These are phyloP conservation scores for Leucania comma DNA, from an alignment of 2,888 invertebrate genomes.

Conservation along the genomic window DNA sequence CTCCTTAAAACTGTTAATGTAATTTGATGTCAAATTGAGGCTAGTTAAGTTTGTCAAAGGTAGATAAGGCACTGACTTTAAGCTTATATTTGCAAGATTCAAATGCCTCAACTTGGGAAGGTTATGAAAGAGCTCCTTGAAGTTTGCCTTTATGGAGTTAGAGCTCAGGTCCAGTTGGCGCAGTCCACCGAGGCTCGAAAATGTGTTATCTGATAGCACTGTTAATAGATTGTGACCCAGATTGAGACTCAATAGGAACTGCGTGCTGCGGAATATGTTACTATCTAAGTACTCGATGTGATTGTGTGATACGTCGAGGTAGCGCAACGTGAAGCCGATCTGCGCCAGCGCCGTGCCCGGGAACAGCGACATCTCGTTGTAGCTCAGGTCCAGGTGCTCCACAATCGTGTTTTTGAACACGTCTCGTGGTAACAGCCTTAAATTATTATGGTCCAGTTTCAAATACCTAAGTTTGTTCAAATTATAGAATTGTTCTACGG, in stretches of 20 bases:
- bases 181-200: conserved; percentile 94
- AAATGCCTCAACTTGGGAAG: conserved; percentile 95
- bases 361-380: conserved; percentile 95
- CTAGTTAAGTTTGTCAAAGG: conserved; percentile 94
- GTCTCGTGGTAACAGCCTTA: conserved; percentile 94
- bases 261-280: conserved; percentile 96
- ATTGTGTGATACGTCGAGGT: conserved; percentile 95
- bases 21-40: conserved; percentile 95
- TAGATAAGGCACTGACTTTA: conserved; percentile 94
- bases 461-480: conserved; percentile 94
- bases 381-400: conserved; percentile 95
- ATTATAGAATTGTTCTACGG: conserved; percentile 95
- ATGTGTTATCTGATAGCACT: conserved; percentile 96
- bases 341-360: conserved; percentile 95
- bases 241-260: conserved; percentile 94
- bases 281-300: conserved; percentile 96
- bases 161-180: conserved; percentile 95
- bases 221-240: conserved; percentile 95
- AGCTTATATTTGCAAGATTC: conserved; percentile 94
- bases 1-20: conserved; percentile 93
- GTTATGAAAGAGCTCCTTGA: conserved; percentile 96
- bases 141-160: conserved; percentile 95
- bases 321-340: conserved; percentile 94
- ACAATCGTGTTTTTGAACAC: conserved; percentile 95
- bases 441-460: conserved; percentile 93